Evolutionary conservation across 2,797 vertebrate species (phyloP).

Genomic region (Hyperoplus immaculatus): DNA sequence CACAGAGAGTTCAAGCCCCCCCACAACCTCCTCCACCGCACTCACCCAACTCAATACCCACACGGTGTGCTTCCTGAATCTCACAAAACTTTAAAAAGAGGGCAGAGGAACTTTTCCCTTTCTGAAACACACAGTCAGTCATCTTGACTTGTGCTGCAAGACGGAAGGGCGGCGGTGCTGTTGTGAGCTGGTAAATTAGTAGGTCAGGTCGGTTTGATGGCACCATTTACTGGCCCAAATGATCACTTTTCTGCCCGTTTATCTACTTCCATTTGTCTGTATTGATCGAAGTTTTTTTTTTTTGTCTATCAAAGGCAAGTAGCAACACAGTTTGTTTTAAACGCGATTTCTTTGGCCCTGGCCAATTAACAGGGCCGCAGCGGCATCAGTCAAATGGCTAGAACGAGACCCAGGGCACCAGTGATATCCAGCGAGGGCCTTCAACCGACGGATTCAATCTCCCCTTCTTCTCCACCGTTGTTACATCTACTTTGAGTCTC

Average conservation of each 20-base stretch:
- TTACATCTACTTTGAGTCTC: conserved; percentile 55
- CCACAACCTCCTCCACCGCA: conserved; percentile 69
- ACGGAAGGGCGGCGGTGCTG: conserved; percentile 42
- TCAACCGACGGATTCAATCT: conserved; percentile 65
- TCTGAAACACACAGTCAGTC: conserved; percentile 40
- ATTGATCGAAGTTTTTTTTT: conserved; percentile 73
- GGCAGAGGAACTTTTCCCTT: conserved; percentile 64
- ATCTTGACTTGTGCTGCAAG: conserved; percentile 55
- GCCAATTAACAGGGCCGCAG: conserved; percentile 76
- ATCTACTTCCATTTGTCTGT: conserved; percentile 66
- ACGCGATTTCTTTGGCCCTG: conserved; percentile 64
- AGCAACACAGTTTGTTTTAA: conserved; percentile 55
- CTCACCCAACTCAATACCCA: conserved; percentile 71
- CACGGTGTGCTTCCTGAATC: conserved; percentile 61
- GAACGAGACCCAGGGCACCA: conserved; percentile 64
- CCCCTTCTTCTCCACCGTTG: conserved; percentile 38
- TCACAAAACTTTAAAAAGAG: conserved; percentile 79
- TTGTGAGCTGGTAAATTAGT: conserved; percentile 63
- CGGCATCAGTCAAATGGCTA: conserved; percentile 62
- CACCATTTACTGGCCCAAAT: conserved; percentile 68
- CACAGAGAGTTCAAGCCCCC: conserved; percentile 81
- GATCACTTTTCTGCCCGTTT: conserved; percentile 73
- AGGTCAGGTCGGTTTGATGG: conserved; percentile 68
- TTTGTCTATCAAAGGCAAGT: conserved; percentile 51
- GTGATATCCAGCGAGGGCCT: conserved; percentile 47